phyloP scores from a whole-genome alignment of 2,113 vertebrate genomes.

The Python bivittatus region DNA sequence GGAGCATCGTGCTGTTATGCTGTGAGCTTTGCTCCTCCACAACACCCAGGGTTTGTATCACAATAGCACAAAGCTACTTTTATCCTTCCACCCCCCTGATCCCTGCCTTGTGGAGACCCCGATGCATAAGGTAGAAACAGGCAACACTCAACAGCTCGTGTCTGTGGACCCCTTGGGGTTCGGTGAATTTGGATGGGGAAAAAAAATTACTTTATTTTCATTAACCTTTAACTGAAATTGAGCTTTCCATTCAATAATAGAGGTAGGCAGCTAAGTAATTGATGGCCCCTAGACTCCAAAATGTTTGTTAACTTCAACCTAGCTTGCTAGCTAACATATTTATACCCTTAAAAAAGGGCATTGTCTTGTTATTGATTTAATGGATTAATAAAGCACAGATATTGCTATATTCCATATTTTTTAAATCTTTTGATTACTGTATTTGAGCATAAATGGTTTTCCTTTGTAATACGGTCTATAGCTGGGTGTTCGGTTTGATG shows the following conservation, averaged over 20 bases:
- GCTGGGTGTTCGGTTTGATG: no score
- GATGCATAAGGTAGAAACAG: background rate
- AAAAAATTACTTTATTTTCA: background rate
- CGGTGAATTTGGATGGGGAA: background rate
- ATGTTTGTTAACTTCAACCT: background rate
- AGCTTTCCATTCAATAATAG: background rate
- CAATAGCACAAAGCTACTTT: no score
- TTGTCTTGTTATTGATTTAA: background rate
- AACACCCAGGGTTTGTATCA: no score
- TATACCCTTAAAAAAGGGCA: background rate
- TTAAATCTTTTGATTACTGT: no score
- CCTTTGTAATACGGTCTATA: no score
- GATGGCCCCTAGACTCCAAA: background rate
- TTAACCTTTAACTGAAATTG: background rate
- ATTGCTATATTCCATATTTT: no score
- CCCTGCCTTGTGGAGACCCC: background rate
- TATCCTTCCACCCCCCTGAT: no score
- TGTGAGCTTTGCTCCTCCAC: no score
- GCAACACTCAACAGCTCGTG: accelerated
- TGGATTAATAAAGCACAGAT: background rate
- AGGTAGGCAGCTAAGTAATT: background rate
- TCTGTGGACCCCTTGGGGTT: no score
- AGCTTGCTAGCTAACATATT: background rate
- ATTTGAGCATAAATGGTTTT: no score
- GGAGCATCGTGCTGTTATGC: no score